Percentiles rank a stretch among this genome's conserved stretches.
Conservation (phyloP, 1,140 invertebrate species). For the Schlechtendalia chinensis region DNA sequence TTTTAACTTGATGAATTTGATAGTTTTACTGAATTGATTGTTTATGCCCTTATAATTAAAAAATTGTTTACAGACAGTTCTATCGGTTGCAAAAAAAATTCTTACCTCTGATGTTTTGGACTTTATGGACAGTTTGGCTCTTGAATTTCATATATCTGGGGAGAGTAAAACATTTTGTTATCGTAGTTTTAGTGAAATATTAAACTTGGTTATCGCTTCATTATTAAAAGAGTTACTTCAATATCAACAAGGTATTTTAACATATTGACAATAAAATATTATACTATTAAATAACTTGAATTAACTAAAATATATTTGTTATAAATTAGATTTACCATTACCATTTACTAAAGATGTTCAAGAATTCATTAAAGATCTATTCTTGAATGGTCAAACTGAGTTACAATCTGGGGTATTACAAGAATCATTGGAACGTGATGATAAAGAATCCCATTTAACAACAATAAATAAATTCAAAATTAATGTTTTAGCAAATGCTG, state of each 20-base stretch:
- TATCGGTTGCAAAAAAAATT: conserved; percentile 81
- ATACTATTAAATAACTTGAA: neutral
- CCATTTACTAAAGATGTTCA: conserved; percentile 93
- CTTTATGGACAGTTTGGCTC: conserved; percentile 78
- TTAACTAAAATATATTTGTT: conserved; percentile 51
- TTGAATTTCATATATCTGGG: conserved; percentile 69
- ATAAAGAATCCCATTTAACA: conserved; percentile 72
- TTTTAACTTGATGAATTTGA: neutral
- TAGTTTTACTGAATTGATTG: conserved; percentile 6
- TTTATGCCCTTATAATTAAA: conserved; percentile 1
- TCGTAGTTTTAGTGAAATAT: conserved; percentile 88
- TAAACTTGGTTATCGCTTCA: conserved; percentile 91
- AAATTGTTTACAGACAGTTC: conserved; percentile 63
- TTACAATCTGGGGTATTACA: conserved; percentile 75
- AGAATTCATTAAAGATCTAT: conserved; percentile 83
- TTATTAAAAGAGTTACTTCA: conserved; percentile 87
- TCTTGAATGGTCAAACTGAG: conserved; percentile 88
- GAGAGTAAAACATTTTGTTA: conserved; percentile 78
- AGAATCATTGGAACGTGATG: conserved; percentile 76
- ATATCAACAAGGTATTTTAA: conserved; percentile 68
- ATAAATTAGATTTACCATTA: conserved; percentile 72
- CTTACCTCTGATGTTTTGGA: conserved; percentile 80
- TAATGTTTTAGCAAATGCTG: conserved; percentile 94
- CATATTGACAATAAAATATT: neutral
- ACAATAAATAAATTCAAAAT: conserved; percentile 90